Conservation (phyloP, 2,113 vertebrate genomes). For the Channa argus region DNA sequence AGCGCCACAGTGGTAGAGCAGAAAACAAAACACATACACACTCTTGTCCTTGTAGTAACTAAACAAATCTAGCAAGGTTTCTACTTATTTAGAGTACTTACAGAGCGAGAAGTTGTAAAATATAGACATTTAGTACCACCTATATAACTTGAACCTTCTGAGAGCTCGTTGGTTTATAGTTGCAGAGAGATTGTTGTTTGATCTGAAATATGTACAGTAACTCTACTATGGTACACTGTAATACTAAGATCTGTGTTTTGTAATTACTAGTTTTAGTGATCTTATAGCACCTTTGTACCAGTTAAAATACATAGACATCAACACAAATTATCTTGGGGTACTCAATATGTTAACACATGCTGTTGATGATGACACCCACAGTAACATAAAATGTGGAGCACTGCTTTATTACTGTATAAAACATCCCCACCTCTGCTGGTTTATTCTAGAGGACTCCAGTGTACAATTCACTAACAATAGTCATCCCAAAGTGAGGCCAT, state of each 20-base stretch:
- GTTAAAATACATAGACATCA: neutral
- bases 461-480: conserved; percentile 45
- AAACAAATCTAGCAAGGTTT: conserved; percentile 14
- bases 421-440: conserved; percentile 49
- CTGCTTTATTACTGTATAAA: conserved; percentile 77
- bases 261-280: neutral
- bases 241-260: neutral
- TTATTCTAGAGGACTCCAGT: conserved; percentile 49
- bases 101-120: conserved; percentile 4
- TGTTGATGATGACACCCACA: conserved; percentile 36
- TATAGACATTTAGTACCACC: conserved; percentile 30
- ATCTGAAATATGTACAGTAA: neutral
- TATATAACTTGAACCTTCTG: conserved; percentile 23
- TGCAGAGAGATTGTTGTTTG: neutral
- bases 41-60: conserved; percentile 2
- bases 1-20: conserved; percentile 11
- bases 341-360: conserved; percentile 15
- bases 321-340: neutral
- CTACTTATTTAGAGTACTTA: conserved; percentile 17
- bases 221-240: neutral
- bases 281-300: neutral
- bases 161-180: conserved; percentile 13
- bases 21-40: conserved; percentile 20
- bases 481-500: conserved; percentile 44
- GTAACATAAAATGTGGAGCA: conserved; percentile 79